phyloP scores from a whole-genome alignment of 2,888 invertebrate genomes.

The Ametastegia equiseti region DNA sequence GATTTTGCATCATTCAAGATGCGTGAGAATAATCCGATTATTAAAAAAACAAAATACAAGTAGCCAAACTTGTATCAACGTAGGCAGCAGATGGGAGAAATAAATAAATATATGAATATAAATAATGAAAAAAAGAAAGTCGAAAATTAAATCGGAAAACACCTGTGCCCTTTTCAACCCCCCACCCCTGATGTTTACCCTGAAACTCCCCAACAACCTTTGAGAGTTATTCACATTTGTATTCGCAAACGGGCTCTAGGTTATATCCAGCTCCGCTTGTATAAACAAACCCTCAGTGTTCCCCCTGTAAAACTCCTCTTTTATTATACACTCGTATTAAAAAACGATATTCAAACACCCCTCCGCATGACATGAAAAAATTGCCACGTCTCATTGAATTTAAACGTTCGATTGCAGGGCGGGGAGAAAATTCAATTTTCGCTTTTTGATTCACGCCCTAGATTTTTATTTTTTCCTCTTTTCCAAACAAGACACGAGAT shows the following conservation, averaged over 20 bases:
- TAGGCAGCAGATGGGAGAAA: not conserved
- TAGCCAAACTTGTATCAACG: not conserved
- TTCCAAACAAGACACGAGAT: no score
- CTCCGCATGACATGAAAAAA: no score
- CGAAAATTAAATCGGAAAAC: not conserved
- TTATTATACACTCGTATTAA: not conserved
- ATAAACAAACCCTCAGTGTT: not conserved
- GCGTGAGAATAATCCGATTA: no score
- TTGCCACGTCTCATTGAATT: no score
- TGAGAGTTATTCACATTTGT: conserved; percentile 5
- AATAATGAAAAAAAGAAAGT: not conserved
- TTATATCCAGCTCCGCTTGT: not conserved
- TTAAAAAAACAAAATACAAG: not conserved
- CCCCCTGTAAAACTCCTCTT: not conserved
- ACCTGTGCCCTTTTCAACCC: not conserved
- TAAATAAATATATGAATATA: not conserved
- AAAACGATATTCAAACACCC: no score
- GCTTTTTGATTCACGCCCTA: no score
- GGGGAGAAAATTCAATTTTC: no score
- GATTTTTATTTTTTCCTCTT: no score
- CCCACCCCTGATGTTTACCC: not conserved
- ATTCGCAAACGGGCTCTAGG: not conserved
- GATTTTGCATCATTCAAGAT: no score
- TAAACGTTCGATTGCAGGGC: no score
- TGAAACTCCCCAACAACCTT: not conserved